Base-by-base conservation (phyloP, 2,113 vertebrate genomes). In the Elephas maximus region DNA sequence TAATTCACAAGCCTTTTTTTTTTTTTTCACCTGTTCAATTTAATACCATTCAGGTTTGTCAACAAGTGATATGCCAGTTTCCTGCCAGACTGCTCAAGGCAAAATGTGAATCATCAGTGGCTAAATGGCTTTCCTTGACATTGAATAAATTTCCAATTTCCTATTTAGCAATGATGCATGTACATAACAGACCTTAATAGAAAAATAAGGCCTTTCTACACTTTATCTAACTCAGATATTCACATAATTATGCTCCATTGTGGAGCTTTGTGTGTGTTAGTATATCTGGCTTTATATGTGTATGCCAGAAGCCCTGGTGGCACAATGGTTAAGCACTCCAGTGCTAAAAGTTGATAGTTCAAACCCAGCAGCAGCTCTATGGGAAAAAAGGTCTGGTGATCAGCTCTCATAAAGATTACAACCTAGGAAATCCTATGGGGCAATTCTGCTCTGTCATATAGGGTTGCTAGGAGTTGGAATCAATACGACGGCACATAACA, bases 21-120 rank as follows among this genome's bases (percentile, higher is more conserved):
- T 96, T 97, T 97, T 97, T 78, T 98, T 96, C 96, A 98, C 98
- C 98, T 97, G 97, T 98, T 97, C 97, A 97, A 96, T 97, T 97
- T 97, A 97, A 98, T 98, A 96, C 92, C 85, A 0, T 95, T 97
- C 97, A 97, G 41, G 96, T 97, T 97, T 96, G 96, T 96, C 95
- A 97, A 96, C 63, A 95, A 97, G 95, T 94, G 95, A 93, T 95
- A 92, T 21, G 88, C 92, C 96, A 37, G 93, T 91, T 97, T 97
- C 97, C 96, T 96, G 96, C 96, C 98, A 98, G 98, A 95, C 79
- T 82, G 71, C 88, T 96, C 92, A 76, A 97, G 94, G 85, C 90
- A 84, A 95, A 97, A 97, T 91, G 96, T 97, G 98, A 98, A 93
- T 97, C 96, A 98, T 96, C 98, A 74, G 85, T 62, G 63, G 95